Conservation (phyloP, 2,113 vertebrate species). For the Motacilla tschutschensis region DNA sequence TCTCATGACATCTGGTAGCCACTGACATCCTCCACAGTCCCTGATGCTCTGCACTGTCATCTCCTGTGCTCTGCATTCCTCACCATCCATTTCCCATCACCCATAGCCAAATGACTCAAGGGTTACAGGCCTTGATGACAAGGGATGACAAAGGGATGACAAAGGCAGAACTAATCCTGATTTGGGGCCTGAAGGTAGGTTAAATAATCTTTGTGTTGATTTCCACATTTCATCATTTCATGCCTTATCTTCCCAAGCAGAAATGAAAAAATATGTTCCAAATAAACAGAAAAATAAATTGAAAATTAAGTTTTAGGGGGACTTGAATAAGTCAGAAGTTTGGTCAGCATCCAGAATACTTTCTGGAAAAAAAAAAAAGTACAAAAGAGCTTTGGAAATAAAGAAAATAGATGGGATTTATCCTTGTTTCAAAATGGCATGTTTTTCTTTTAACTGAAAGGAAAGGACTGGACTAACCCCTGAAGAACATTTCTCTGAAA, state of each 20-base stretch:
- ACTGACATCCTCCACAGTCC: neutral
- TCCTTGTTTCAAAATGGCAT: neutral
- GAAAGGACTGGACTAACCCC: neutral
- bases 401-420: neutral
- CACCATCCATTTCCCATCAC: neutral
- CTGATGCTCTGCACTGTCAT: neutral
- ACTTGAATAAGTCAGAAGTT: neutral
- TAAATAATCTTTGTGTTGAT: neutral
- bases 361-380: neutral
- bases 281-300: neutral
- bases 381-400: neutral
- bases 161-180: neutral
- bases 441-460: neutral
- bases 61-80: neutral
- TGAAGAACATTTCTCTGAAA: neutral
- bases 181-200: neutral
- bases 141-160: neutral
- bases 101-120: neutral
- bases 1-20: neutral
- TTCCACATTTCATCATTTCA: neutral
- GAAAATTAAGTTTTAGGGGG: neutral
- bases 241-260: neutral
- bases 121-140: neutral
- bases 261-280: neutral
- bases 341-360: neutral